Evolutionary conservation across 2,113 vertebrate species (phyloP), one percentile per base, ranked within the genome.

Genomic region (Notarius quadriscutis): DNA sequence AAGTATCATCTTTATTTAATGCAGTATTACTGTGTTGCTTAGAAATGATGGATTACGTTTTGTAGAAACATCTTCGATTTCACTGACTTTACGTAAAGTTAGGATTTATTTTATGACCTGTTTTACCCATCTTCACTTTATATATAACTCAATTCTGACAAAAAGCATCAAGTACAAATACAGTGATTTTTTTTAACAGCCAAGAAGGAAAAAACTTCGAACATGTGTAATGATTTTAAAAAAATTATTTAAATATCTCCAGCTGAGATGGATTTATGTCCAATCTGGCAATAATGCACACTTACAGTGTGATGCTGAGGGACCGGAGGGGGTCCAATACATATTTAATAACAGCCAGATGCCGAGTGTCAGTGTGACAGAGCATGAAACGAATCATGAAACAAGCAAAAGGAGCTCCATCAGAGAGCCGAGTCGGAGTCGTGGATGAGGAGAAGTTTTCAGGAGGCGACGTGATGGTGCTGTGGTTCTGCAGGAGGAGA

Each of bases 281-380:
- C 74, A 78, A 78, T n/a, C 74, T 78, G 74, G 74, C 74, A 78
- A 78, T 50, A 5, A 22, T 78, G 74, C 74, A 7, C 17, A 14
- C 50, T 78, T 53, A 18, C 74, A 25, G 22, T 1, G 50, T 78
- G 74, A 51, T 77, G 41, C 48, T n/a, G 62, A 69, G 41, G 57
- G 25, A 75, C 57, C 25, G 34, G 11, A 85, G 14, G 11, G 22
- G 81, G 41, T 74, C 79, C 62, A 51, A 78, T 81, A 57, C 88
- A 90, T 90, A 63, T 92, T 91, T 91, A 88, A 93, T 87, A 84
- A 89, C 18, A 11, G 50, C 74, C 84, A 79, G 72, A 75, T 67
- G 22, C 58, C 25, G 51, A 48, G 25, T 89, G 86, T 88, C 75
- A 83, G 50, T 83, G 57, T 58, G 22, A 57, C 15, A 7, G 51